A percentile compares a stretch with the other conserved stretches of the same genome.
These are phyloP conservation scores for Ceyx margarethae DNA, from an alignment of 2,113 vertebrate species.

Conservation along the genomic window DNA sequence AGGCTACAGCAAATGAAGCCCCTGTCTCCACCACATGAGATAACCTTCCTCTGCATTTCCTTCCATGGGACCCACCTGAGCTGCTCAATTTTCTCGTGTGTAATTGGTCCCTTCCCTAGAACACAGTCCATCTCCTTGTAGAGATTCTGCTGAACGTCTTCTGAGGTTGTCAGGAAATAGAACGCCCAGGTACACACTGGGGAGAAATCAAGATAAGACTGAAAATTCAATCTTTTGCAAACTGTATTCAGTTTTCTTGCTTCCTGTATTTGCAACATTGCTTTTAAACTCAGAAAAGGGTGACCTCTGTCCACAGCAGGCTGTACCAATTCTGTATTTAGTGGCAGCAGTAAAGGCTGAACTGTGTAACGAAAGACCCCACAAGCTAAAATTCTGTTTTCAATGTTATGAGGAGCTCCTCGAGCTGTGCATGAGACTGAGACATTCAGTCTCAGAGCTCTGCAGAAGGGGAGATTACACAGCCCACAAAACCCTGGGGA, in stretches of 20 bases:
- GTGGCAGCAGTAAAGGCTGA: not conserved
- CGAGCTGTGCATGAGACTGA: not conserved
- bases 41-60: not conserved
- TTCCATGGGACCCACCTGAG: slow-evolving; percentile 79
- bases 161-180: slow-evolving; percentile 89
- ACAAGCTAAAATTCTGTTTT: not conserved
- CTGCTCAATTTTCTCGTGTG: slow-evolving; percentile 87
- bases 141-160: slow-evolving; percentile 89
- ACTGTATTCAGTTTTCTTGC: not conserved
- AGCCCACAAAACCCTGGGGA: not conserved
- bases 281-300: not conserved
- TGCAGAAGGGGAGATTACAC: not conserved
- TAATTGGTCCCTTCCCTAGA: slow-evolving; percentile 84
- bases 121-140: slow-evolving; percentile 83
- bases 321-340: not conserved
- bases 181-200: slow-evolving; percentile 95
- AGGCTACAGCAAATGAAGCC: not conserved
- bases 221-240: not conserved
- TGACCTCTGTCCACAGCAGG: not conserved
- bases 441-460: not conserved
- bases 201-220: slow-evolving; percentile 12
- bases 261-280: not conserved
- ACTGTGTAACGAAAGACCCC: not conserved
- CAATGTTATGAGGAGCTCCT: not conserved
- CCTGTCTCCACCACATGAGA: not conserved